Evolutionary conservation across 2,888 invertebrate genomes (phyloP).

Genomic region (Gisinianus flammeolus): DNA sequence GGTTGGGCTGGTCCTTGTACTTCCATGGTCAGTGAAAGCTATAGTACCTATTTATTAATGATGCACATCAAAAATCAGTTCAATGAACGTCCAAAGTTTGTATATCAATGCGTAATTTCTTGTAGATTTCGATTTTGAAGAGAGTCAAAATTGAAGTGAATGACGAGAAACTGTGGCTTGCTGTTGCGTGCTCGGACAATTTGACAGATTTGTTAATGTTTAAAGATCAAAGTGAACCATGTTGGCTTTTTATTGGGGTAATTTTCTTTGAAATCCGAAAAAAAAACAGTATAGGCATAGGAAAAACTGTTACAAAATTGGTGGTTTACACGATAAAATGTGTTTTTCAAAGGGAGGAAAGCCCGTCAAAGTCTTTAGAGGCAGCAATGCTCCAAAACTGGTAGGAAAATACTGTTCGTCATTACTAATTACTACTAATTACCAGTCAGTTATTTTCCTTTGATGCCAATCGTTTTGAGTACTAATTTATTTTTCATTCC

Average conservation of each 20-base stretch:
- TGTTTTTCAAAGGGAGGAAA: constrained; percentile 52
- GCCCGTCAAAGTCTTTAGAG: constrained; percentile 53
- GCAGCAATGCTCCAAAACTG: constrained; percentile 52
- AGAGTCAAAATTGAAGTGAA: constrained; percentile 54
- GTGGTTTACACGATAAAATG: neutral
- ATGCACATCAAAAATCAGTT: too few species aligned
- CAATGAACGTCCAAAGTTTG: too few species aligned
- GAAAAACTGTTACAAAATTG: neutral
- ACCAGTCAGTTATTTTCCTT: neutral
- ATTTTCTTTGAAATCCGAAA: neutral
- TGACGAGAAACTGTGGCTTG: constrained; percentile 52
- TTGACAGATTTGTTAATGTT: constrained; percentile 53
- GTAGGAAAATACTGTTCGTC: constrained; percentile 20
- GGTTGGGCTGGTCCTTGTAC: constrained; percentile 56
- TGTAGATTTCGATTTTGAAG: too few species aligned
- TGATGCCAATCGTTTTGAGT: too few species aligned
- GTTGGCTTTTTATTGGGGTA: constrained; percentile 55
- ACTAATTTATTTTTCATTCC: too few species aligned
- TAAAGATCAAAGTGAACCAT: constrained; percentile 56
- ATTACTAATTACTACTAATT: neutral
- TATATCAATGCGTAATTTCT: too few species aligned
- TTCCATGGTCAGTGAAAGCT: constrained; percentile 51
- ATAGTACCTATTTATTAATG: too few species aligned
- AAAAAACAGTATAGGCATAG: neutral
- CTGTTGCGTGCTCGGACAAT: constrained; percentile 49